A percentile compares a stretch with the other conserved stretches of the same genome.
Conservation (phyloP, 2,113 vertebrate genomes). For the Gobius niger region DNA sequence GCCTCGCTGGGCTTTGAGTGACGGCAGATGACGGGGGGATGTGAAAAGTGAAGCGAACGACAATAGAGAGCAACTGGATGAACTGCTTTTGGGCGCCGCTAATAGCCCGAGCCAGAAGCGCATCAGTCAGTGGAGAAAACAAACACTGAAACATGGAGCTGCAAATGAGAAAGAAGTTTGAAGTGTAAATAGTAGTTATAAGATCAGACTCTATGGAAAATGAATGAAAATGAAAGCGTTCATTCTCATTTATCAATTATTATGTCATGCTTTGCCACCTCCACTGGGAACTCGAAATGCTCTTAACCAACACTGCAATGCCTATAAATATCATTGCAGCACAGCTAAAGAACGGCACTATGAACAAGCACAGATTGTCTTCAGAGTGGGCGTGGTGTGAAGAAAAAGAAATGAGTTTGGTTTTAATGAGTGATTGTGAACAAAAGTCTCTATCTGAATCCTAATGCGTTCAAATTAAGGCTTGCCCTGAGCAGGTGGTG, state of each 20-base stretch:
- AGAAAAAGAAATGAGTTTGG: conserved; percentile 25
- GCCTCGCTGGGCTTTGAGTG: conserved; percentile 1
- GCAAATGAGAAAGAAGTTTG: neutral
- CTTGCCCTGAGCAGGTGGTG: conserved; percentile 54
- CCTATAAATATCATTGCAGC: too few species aligned
- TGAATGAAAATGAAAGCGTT: neutral
- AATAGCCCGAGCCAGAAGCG: conserved; percentile 7
- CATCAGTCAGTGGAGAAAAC: neutral
- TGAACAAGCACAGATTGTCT: neutral
- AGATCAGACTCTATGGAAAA: neutral
- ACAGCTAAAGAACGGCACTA: neutral
- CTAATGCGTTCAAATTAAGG: conserved; percentile 65
- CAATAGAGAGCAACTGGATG: neutral
- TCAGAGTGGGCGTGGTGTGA: neutral
- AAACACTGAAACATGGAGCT: neutral
- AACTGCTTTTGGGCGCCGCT: conserved; percentile 16
- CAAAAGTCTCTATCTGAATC: conserved; percentile 59
- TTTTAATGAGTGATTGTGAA: conserved; percentile 53
- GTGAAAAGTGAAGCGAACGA: neutral
- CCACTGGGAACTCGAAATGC: too few species aligned
- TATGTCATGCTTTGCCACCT: too few species aligned
- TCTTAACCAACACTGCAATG: too few species aligned
- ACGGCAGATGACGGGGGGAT: neutral
- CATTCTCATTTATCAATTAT: too few species aligned
- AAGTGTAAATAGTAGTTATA: neutral